Base-by-base conservation (phyloP, 2,888 invertebrate genomes). In the Tiliacea citrago region DNA sequence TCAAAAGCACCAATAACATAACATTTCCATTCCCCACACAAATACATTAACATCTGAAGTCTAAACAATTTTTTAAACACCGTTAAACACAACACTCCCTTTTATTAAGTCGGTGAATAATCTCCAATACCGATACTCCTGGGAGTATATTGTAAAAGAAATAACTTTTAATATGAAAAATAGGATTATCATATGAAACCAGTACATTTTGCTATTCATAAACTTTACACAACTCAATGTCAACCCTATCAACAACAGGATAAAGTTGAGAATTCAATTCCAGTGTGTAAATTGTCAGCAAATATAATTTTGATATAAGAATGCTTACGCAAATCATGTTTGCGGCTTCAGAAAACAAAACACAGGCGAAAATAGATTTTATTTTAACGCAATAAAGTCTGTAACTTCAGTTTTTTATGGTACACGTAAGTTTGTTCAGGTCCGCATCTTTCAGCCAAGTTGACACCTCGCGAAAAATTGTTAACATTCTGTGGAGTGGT, bases 81-180 rank as follows among this genome's bases (percentile, higher is more conserved):
- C 81, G 77, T 81, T 86, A 86, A 77, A 83, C 80, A 85, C 67
- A 80, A 79, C 82, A 75, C 82, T 75, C 88, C 77, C 83, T 55
- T 86, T 85, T 87, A 81, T 82, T 65, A 85, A 83, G 81, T 82
- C 78, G 73, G 85, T 74, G 78, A 86, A 89, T 90, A 86, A 89
- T 87, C 86, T 86, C 75, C 85, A 88, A 88, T 87, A 82, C 87
- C 86, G 84, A 85, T 81, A 82, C 84, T 70, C 86, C 47, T 66
- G 91, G 86, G 92, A 90, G 84, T 87, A 86, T 86, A 88, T 88
- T 89, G 84, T 87, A 87, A 89, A 89, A 90, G 88, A 91, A 90
- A 93, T 91, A 95, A 95, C 91, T 96, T 95, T 96, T 96, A 96
- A 96, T 96, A 94, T 94, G 96, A 96, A 96, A 96, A 96, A 96